Conservation (phyloP, 2,888 invertebrate species). For the Hypolimnas misippus region DNA sequence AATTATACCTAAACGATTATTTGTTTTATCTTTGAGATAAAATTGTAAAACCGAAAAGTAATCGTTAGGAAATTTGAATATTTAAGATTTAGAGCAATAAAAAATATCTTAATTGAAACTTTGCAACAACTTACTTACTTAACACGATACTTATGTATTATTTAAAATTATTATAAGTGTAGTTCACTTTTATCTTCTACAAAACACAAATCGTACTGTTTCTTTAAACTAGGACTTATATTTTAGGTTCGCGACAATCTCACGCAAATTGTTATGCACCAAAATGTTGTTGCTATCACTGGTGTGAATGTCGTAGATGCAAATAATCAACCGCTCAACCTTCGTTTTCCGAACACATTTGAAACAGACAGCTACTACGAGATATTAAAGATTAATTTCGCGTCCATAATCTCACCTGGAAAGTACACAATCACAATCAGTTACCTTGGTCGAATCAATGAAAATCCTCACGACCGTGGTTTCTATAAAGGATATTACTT, state of each 20-base stretch:
- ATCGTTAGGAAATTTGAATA: no score
- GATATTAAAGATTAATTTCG: constrained; percentile 64
- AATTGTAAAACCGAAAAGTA: neutral
- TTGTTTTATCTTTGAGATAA: constrained; percentile 5
- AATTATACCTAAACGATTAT: constrained; percentile 5
- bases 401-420: constrained; percentile 53
- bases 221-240: neutral
- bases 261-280: constrained; percentile 70
- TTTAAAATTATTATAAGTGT: no score
- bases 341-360: constrained; percentile 55
- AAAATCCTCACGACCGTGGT: constrained; percentile 71
- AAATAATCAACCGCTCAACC: constrained; percentile 49
- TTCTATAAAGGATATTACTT: constrained; percentile 77
- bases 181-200: neutral
- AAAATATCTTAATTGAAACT: no score
- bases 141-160: neutral
- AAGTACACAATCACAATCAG: constrained; percentile 61
- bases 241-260: constrained; percentile 63
- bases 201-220: neutral
- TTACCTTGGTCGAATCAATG: constrained; percentile 65
- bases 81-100: no score
- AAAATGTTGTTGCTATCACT: constrained; percentile 64
- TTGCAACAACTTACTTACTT: no score
- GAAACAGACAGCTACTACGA: constrained; percentile 65
- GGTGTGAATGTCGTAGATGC: constrained; percentile 53